Evolutionary conservation across 2,113 vertebrate species (phyloP).

Genomic region (Calcarius ornatus): DNA sequence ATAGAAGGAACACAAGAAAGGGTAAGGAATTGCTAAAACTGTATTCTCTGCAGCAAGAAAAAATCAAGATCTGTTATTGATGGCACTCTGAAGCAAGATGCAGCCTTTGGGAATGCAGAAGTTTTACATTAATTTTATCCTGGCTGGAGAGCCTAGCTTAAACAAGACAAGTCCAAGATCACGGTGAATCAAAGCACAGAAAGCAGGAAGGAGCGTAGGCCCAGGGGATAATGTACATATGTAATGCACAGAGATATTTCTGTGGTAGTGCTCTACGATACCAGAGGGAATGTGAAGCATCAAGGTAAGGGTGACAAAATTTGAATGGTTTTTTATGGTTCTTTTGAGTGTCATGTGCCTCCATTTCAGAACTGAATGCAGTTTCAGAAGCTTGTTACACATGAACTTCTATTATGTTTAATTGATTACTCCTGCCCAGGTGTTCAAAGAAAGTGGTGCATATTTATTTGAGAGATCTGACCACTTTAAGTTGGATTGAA

Average conservation of each 20-base stretch:
- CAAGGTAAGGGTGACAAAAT: background rate
- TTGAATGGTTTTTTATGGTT: background rate
- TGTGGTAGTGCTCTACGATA: background rate
- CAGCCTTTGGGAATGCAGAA: background rate
- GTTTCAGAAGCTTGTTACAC: background rate
- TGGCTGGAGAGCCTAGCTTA: background rate
- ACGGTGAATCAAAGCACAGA: background rate
- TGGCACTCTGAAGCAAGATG: background rate
- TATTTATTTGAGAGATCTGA: background rate
- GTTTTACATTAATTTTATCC: background rate
- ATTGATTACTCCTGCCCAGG: background rate
- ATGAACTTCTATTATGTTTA: background rate
- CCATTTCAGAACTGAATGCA: fast-evolving
- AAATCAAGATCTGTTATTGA: background rate
- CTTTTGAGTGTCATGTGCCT: background rate
- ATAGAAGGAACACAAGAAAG: background rate
- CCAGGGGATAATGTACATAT: background rate
- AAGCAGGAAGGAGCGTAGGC: background rate
- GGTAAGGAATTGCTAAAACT: background rate
- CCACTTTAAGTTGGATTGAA: background rate
- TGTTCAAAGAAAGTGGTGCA: background rate
- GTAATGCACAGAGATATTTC: background rate
- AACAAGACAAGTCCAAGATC: background rate
- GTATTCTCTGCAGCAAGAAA: background rate
- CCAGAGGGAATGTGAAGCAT: background rate